These are phyloP conservation scores for Limanda limanda DNA, from an alignment of 2,113 vertebrate species.

Conservation along the genomic window DNA sequence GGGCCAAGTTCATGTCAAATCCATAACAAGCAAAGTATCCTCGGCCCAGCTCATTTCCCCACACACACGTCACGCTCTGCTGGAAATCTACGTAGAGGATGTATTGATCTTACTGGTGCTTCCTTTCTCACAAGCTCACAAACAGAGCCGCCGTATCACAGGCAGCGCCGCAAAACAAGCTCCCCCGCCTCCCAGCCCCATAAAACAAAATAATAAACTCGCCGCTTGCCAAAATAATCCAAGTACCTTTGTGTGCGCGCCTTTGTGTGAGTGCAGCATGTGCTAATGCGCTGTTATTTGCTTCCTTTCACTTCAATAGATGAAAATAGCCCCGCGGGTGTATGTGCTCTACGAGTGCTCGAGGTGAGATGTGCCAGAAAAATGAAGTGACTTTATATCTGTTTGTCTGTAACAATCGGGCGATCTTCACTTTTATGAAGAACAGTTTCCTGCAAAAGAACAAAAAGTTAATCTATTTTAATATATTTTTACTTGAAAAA, in stretches of 20 bases:
- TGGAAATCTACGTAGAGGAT: conserved; percentile 96
- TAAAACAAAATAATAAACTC: conserved; percentile 86
- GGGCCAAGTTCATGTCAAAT: conserved; percentile 97
- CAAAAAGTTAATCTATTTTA: too few relatives aligned
- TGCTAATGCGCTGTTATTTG: conserved; percentile 62
- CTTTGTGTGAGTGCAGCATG: conserved; percentile 64
- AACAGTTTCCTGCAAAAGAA: background rate
- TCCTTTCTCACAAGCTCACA: conserved; percentile 98
- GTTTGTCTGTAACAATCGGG: background rate
- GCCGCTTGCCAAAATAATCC: conserved; percentile 78
- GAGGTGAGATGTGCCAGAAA: background rate
- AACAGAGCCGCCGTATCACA: conserved; percentile 80
- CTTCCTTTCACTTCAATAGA: conserved; percentile 64
- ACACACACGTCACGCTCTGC: conserved; percentile 90
- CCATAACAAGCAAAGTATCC: conserved; percentile 94
- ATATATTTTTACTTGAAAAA: too few relatives aligned
- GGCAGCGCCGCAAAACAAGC: conserved; percentile 70
- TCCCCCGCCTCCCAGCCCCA: conserved; percentile 67
- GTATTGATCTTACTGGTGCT: conserved; percentile 92
- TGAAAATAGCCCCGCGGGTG: conserved; percentile 63
- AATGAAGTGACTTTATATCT: background rate
- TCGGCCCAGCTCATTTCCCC: conserved; percentile 89
- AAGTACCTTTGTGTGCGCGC: conserved; percentile 64
- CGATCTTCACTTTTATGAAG: background rate
- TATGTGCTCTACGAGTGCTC: conserved; percentile 28